phyloP scores from a whole-genome alignment of 1,140 invertebrate genomes.

The Cydia amplana region DNA sequence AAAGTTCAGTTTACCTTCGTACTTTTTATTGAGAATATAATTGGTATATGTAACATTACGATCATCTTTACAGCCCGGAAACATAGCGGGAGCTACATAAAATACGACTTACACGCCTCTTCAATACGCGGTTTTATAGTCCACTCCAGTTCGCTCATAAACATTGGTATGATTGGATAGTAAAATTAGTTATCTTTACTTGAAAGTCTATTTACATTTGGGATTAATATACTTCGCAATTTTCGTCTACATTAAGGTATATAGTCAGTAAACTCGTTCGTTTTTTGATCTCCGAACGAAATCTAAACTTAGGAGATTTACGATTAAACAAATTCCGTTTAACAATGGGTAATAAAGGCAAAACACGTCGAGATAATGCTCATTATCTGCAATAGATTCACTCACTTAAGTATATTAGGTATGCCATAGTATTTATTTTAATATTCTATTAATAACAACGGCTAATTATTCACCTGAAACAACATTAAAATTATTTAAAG shows the following conservation, averaged over 20 bases:
- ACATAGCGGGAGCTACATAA: background rate
- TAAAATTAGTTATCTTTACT: slow-evolving; percentile 25
- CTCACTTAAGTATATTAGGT: background rate
- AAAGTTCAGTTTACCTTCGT: too few relatives aligned
- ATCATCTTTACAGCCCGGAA: slow-evolving; percentile 15
- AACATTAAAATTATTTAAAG: too few relatives aligned
- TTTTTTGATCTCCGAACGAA: slow-evolving; percentile 3
- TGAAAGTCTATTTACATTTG: slow-evolving; percentile 14
- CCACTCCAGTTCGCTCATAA: slow-evolving; percentile 9
- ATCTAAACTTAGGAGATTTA: slow-evolving; percentile 1
- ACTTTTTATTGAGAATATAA: too few relatives aligned
- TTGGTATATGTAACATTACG: background rate
- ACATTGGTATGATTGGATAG: slow-evolving; percentile 13
- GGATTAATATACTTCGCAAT: background rate
- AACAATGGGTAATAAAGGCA: background rate
- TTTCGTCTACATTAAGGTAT: background rate
- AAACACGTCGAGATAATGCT: background rate
- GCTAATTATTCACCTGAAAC: too few relatives aligned
- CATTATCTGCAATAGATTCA: background rate
- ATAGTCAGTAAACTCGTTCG: background rate
- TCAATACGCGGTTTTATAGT: slow-evolving; percentile 24
- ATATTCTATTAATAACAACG: too few relatives aligned
- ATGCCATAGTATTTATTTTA: too few relatives aligned
- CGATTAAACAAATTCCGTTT: background rate
- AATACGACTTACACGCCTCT: slow-evolving; percentile 19